A percentile compares a stretch with the other conserved stretches of the same genome.
Evolutionary conservation across 2,888 invertebrate species (phyloP).

Genomic region (Sesia apiformis): DNA sequence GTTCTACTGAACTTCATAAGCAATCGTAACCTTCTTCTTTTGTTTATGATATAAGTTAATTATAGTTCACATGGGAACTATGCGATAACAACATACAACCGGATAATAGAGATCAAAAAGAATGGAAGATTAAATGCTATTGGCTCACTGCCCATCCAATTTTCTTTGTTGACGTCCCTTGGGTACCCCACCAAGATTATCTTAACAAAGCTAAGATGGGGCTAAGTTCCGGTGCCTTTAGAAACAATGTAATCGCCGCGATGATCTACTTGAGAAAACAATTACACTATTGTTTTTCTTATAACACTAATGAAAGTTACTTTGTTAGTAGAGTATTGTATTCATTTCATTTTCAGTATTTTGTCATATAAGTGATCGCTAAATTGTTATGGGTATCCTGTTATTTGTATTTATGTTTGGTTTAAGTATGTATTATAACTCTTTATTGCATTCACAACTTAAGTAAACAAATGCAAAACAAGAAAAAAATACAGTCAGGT

Average conservation of each 20-base stretch:
- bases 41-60: no score
- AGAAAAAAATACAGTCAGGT: no score
- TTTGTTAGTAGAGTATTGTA: no score
- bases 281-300: conserved; percentile 26
- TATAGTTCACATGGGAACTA: conserved; percentile 30
- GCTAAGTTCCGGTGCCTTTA: conserved; percentile 41
- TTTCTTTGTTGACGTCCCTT: conserved; percentile 69
- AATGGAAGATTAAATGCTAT: conserved; percentile 66
- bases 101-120: conserved; percentile 66
- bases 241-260: conserved; percentile 51
- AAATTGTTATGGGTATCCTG: no score
- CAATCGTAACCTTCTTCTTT: no score
- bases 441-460: no score
- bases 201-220: conserved; percentile 63
- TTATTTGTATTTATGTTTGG: no score
- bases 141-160: conserved; percentile 73
- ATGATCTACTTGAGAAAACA: conserved; percentile 32
- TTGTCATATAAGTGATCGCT: no score
- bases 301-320: conserved; percentile 1
- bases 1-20: no score
- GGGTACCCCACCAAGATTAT: conserved; percentile 63
- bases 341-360: no score
- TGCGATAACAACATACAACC: conserved; percentile 53
- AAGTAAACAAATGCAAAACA: no score
- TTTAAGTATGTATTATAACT: no score